Evolutionary conservation across 2,113 vertebrate species (phyloP).

Genomic region (Nerophis ophidion): DNA sequence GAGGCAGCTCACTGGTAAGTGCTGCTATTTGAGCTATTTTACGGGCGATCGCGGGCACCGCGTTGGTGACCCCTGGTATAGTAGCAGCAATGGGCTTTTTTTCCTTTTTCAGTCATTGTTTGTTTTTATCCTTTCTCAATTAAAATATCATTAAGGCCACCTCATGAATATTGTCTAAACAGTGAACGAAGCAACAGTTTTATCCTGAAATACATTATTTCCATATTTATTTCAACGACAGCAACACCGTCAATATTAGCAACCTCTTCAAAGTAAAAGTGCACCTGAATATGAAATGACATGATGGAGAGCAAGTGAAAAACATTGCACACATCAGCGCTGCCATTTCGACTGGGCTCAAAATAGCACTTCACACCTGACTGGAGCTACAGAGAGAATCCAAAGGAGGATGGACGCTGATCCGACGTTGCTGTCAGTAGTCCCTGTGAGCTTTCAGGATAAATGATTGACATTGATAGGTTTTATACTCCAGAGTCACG

Average conservation of each 20-base stretch:
- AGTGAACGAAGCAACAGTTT: too few relatives aligned
- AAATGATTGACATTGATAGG: neutral
- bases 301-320: constrained; percentile 3
- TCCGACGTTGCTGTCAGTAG: neutral
- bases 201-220: too few relatives aligned
- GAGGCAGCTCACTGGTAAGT: too few relatives aligned
- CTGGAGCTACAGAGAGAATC: constrained; percentile 6
- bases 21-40: too few relatives aligned
- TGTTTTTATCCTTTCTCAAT: too few relatives aligned
- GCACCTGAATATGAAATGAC: neutral
- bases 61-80: too few relatives aligned
- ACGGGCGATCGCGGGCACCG: too few relatives aligned
- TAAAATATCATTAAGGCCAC: too few relatives aligned
- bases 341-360: constrained; percentile 1
- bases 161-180: too few relatives aligned
- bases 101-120: too few relatives aligned
- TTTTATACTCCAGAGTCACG: neutral
- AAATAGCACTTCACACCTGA: constrained; percentile 9
- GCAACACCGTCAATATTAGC: neutral
- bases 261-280: constrained; percentile 5
- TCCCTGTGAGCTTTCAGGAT: constrained; percentile 1
- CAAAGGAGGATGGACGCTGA: constrained; percentile 3
- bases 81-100: too few relatives aligned
- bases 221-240: neutral
- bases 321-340: constrained; percentile 10